These are phyloP conservation scores for Ceratitis capitata DNA, from an alignment of 1,140 invertebrate species.

Conservation along the genomic window DNA sequence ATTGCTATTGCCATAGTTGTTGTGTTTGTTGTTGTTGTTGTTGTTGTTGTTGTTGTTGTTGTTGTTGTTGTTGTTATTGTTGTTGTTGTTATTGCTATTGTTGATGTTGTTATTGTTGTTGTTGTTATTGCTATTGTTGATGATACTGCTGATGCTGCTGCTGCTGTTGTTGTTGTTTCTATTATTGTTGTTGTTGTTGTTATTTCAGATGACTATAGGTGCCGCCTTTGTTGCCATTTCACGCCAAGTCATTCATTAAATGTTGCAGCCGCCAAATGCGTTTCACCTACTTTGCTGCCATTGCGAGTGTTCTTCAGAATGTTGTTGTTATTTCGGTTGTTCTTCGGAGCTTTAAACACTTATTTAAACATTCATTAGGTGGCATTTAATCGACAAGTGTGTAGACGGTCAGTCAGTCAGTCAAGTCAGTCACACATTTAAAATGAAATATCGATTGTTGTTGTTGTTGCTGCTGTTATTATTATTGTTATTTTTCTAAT, in stretches of 20 bases:
- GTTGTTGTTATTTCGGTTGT: neutral
- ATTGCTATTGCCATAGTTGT: neutral
- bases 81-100: neutral
- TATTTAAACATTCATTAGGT: too few species aligned
- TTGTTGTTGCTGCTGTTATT: neutral
- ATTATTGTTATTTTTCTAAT: neutral
- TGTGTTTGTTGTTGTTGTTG: neutral
- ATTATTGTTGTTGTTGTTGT: too few species aligned
- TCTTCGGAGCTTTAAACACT: too few species aligned
- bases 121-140: neutral
- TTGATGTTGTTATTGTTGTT: neutral
- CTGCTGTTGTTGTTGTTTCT: neutral
- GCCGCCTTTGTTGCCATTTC: neutral
- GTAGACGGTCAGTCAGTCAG: too few species aligned
- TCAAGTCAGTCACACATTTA: too few species aligned
- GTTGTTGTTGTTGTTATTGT: neutral
- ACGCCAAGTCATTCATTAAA: neutral
- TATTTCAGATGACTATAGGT: too few species aligned
- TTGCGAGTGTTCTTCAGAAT: neutral
- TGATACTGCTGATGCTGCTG: neutral
- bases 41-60: neutral
- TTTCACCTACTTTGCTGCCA: neutral
- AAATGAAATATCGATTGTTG: too few species aligned
- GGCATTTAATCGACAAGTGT: too few species aligned
- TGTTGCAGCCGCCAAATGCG: constrained; percentile 4